phyloP scores from a whole-genome alignment of 1,140 invertebrate genomes.

The Euglossa dilemma region DNA sequence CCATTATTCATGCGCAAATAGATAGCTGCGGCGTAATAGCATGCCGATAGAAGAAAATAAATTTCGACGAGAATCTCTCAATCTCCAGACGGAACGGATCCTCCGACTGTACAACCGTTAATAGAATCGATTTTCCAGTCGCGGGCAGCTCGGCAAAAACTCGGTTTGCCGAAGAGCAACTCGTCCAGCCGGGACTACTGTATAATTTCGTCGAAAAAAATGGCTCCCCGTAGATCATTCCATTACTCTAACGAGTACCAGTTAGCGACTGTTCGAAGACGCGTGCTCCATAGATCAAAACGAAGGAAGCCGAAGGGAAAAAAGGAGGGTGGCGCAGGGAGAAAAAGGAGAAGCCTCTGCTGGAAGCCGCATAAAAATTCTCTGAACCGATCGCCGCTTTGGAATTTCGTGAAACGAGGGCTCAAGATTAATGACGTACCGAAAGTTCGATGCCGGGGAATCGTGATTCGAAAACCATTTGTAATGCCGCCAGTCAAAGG shows the following conservation, averaged over 20 bases:
- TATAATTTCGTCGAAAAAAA: constrained; percentile 31
- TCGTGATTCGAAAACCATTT: not conserved
- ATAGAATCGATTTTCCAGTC: constrained; percentile 20
- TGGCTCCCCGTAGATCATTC: constrained; percentile 28
- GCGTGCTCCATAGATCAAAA: constrained; percentile 22
- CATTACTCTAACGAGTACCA: constrained; percentile 36
- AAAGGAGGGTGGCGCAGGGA: not conserved
- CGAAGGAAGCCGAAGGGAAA: not conserved
- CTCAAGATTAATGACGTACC: not conserved
- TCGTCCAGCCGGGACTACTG: constrained; percentile 4
- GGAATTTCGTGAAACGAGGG: constrained; percentile 10
- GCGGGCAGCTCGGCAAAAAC: constrained; percentile 8
- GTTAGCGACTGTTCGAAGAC: constrained; percentile 7
- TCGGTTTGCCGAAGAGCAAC: constrained; percentile 1
- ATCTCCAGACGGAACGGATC: not conserved
- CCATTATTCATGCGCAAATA: too few relatives aligned
- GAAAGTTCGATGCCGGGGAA: not conserved
- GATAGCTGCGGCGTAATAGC: not conserved
- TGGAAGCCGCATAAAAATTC: constrained; percentile 23
- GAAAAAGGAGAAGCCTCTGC: not conserved
- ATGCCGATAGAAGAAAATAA: not conserved
- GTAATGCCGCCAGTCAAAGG: not conserved
- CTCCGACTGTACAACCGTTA: not conserved
- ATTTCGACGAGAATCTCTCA: not conserved
- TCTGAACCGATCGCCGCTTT: not conserved